A percentile compares a stretch with the other conserved stretches of the same genome.
Conservation (phyloP, 2,797 vertebrate genomes). For the Antennarius maculatus region DNA sequence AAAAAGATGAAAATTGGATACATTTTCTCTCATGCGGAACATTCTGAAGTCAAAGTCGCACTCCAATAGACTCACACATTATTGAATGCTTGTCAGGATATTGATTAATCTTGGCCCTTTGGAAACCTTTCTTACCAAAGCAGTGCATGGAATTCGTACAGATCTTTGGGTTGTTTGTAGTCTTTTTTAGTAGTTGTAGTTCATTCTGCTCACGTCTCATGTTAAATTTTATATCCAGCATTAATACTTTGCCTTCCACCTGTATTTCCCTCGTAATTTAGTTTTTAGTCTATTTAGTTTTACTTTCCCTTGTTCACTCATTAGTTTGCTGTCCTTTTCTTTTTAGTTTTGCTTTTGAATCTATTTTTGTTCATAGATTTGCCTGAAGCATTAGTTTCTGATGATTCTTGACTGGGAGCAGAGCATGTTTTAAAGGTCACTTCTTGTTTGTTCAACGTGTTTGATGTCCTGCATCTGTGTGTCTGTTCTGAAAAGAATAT, state of each 20-base stretch:
- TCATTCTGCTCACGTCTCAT: background rate
- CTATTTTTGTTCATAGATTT: background rate
- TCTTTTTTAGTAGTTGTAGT: background rate
- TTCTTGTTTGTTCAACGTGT: background rate
- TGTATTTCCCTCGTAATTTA: background rate
- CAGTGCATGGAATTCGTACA: background rate
- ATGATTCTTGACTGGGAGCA: background rate
- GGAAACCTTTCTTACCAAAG: slow-evolving; percentile 38
- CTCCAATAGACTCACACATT: background rate
- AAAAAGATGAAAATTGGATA: background rate
- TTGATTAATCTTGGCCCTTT: slow-evolving; percentile 55
- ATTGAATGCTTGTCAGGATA: slow-evolving; percentile 31
- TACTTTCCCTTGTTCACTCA: background rate
- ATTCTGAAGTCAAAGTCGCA: background rate
- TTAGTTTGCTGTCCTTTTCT: background rate
- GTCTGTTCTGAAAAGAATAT: background rate
- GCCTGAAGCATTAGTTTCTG: background rate
- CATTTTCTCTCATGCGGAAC: background rate
- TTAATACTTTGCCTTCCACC: background rate
- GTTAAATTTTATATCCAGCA: no score
- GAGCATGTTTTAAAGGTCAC: background rate
- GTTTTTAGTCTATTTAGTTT: background rate
- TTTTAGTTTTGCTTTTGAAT: background rate
- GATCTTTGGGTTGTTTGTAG: no score
- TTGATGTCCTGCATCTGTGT: background rate